Evolutionary conservation across 2,888 invertebrate species (phyloP).

Genomic region (Trilocha varians): DNA sequence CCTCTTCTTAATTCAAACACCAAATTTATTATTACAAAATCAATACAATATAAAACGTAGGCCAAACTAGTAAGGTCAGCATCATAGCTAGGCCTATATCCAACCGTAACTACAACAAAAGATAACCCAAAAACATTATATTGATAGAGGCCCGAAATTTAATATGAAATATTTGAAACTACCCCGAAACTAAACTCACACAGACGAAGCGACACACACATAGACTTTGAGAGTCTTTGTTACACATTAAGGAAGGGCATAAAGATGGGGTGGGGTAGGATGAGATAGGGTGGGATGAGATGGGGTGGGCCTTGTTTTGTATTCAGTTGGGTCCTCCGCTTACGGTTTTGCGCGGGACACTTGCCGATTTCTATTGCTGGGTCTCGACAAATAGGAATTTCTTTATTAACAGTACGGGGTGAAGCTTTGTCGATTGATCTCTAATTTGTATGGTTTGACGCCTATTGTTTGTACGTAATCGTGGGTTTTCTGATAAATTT

Average conservation of each 20-base stretch:
- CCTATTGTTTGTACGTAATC: no score
- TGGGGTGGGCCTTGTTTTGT: conserved; percentile 54
- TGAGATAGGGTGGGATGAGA: conserved; percentile 22
- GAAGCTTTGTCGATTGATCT: no score
- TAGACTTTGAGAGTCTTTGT: conserved; percentile 72
- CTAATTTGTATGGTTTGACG: no score
- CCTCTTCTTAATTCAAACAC: neutral
- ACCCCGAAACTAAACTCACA: conserved; percentile 48
- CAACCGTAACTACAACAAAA: conserved; percentile 37
- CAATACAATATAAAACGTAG: neutral
- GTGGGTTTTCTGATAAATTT: no score
- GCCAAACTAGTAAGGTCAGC: conserved; percentile 1
- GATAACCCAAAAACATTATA: conserved; percentile 52
- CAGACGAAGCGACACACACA: conserved; percentile 47
- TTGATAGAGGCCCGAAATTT: conserved; percentile 68
- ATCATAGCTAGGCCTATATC: conserved; percentile 12
- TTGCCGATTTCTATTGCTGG: conserved; percentile 59
- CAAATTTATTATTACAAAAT: neutral
- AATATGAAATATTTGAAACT: conserved; percentile 68
- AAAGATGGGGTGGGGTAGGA: conserved; percentile 40
- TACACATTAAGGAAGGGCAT: conserved; percentile 70
- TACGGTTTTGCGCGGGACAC: conserved; percentile 68
- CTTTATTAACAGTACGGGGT: conserved; percentile 41
- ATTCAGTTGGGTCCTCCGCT: conserved; percentile 62
- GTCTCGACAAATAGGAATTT: conserved; percentile 47